A percentile compares a stretch with the other conserved stretches of the same genome.
phyloP scores from a whole-genome alignment of 2,888 invertebrate species.

The Venustoraphidia nigricollis region DNA sequence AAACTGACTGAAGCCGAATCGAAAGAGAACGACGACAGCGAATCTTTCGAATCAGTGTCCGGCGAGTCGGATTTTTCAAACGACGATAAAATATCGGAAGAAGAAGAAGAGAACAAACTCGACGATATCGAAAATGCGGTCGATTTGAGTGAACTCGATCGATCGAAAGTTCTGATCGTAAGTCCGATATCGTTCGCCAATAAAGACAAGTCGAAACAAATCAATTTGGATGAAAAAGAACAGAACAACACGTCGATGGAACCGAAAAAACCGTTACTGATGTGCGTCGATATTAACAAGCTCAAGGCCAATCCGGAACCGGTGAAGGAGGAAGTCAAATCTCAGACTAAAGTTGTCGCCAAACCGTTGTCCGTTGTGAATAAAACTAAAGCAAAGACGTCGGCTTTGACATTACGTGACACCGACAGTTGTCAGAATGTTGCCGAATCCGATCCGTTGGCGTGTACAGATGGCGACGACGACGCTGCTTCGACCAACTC shows the following conservation, averaged over 20 bases:
- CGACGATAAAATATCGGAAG: neutral
- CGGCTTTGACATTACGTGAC: slow-evolving; percentile 6
- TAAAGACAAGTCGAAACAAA: slow-evolving; percentile 1
- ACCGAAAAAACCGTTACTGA: slow-evolving; percentile 10
- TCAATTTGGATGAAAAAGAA: neutral
- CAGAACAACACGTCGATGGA: slow-evolving; percentile 2
- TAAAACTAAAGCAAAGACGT: slow-evolving; percentile 8
- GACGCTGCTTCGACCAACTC: slow-evolving; percentile 5
- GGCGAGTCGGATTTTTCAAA: neutral
- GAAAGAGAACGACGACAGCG: neutral
- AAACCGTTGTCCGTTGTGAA: too few relatives aligned
- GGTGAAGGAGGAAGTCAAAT: slow-evolving; percentile 3
- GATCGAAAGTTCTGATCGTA: neutral
- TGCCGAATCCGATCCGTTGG: slow-evolving; percentile 25
- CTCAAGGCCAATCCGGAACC: slow-evolving; percentile 10
- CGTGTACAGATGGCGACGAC: slow-evolving; percentile 19
- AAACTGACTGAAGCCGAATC: neutral
- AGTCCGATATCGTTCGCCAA: neutral
- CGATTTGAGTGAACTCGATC: neutral
- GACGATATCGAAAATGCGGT: neutral
- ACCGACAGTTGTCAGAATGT: slow-evolving; percentile 12
- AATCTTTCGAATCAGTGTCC: neutral
- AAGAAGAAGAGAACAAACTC: neutral
- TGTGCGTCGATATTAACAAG: slow-evolving; percentile 14
- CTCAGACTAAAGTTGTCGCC: neutral